Conservation (phyloP, 2,113 vertebrate species). For the Halichoerus grypus region DNA sequence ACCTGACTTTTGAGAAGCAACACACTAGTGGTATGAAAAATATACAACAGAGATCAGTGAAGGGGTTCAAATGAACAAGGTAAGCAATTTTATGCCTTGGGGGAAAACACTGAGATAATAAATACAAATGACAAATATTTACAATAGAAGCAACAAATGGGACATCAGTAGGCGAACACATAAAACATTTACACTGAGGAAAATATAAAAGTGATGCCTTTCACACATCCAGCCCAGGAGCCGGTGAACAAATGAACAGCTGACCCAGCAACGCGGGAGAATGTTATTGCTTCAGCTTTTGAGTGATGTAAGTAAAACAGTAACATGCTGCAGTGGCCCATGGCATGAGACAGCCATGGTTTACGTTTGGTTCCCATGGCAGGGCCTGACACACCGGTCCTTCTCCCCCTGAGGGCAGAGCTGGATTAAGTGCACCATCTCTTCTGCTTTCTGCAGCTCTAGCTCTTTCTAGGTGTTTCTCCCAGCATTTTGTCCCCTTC, state of each 20-base stretch:
- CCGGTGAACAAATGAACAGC: background rate
- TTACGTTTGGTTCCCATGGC: conserved; percentile 77
- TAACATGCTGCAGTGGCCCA: conserved; percentile 79
- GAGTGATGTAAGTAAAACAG: conserved; percentile 77
- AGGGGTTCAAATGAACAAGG: conserved; percentile 82
- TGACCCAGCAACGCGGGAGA: background rate
- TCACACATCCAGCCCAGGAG: conserved; percentile 70
- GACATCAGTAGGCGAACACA: conserved; percentile 87
- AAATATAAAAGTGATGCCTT: conserved; percentile 75
- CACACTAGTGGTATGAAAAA: conserved; percentile 85
- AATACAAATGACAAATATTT: conserved; percentile 89
- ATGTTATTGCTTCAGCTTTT: background rate
- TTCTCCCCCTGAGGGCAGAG: background rate
- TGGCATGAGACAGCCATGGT: conserved; percentile 80
- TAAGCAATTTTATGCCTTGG: conserved; percentile 79
- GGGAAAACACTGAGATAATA: conserved; percentile 84
- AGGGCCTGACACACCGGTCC: conserved; percentile 32
- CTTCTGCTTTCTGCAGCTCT: background rate
- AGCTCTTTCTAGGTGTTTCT: conserved; percentile 4
- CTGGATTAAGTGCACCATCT: background rate
- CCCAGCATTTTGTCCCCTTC: background rate
- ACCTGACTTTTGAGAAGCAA: conserved; percentile 82
- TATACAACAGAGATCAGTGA: conserved; percentile 85
- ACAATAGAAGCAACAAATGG: conserved; percentile 86
- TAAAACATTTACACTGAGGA: conserved; percentile 83